Conservation (phyloP, 2,888 invertebrate species). For the Crossocerus cetratus region DNA sequence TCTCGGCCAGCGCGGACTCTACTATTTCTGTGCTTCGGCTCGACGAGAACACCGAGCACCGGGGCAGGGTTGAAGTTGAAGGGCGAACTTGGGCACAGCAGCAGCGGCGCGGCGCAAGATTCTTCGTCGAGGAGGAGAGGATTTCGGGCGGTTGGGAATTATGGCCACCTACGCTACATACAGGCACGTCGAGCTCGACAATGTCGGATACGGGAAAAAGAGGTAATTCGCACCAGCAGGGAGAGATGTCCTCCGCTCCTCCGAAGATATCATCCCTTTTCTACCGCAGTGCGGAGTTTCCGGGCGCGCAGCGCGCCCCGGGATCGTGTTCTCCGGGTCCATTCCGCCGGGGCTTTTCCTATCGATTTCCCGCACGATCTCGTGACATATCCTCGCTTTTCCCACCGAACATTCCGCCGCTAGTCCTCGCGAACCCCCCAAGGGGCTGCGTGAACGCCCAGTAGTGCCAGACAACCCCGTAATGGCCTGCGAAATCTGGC, state of each 20-base stretch:
- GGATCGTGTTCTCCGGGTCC: background rate
- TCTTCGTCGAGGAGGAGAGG: conserved; percentile 6
- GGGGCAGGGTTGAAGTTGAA: too few species aligned
- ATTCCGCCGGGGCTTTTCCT: background rate
- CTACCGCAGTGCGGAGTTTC: conserved; percentile 49
- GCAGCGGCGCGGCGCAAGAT: background rate
- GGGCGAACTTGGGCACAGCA: too few species aligned
- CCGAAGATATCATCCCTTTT: background rate
- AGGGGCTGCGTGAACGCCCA: background rate
- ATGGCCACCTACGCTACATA: conserved; percentile 96
- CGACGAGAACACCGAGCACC: too few species aligned
- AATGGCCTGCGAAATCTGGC: background rate
- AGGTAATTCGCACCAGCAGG: conserved; percentile 80
- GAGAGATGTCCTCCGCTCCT: background rate
- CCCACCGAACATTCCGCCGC: too few species aligned
- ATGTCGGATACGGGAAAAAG: conserved; percentile 95
- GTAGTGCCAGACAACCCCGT: background rate
- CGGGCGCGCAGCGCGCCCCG: conserved; percentile 6
- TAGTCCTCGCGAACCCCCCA: too few species aligned
- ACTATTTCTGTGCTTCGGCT: too few species aligned
- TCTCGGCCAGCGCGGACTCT: too few species aligned
- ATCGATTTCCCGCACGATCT: background rate
- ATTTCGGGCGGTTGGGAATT: conserved; percentile 39
- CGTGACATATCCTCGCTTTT: background rate
- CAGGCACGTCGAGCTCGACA: conserved; percentile 95